Evolutionary conservation across 2,113 vertebrate genomes (phyloP).

Genomic region (Paramisgurnus dabryanus): DNA sequence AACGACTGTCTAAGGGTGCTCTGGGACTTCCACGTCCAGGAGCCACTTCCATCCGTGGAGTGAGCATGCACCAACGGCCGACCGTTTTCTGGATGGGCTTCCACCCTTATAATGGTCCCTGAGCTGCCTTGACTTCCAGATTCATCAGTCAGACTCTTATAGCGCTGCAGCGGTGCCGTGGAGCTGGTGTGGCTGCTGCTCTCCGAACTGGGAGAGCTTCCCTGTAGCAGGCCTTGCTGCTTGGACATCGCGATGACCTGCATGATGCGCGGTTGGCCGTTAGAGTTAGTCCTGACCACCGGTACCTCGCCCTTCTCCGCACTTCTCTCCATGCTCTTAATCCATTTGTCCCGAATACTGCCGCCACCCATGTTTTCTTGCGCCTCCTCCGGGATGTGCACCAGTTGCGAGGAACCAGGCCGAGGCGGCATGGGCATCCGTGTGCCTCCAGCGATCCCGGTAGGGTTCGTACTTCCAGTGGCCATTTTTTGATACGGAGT

Average conservation of each 20-base stretch:
- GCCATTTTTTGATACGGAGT: constrained; percentile 87
- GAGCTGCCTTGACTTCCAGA: constrained; percentile 61
- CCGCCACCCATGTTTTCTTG: constrained; percentile 82
- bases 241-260: constrained; percentile 98
- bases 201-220: constrained; percentile 85
- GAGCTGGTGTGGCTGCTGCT: constrained; percentile 84
- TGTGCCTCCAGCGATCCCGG: constrained; percentile 85
- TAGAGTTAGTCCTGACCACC: constrained; percentile 80
- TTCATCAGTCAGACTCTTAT: constrained; percentile 84
- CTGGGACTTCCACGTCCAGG: constrained; percentile 96
- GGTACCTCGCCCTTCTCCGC: constrained; percentile 41
- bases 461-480: constrained; percentile 82
- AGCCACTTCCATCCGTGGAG: constrained; percentile 86
- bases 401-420: constrained; percentile 92
- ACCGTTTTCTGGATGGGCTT: constrained; percentile 92
- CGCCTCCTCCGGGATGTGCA: constrained; percentile 96
- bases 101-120: constrained; percentile 86
- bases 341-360: constrained; percentile 86
- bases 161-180: constrained; percentile 66
- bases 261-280: constrained; percentile 89
- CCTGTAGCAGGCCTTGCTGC: constrained; percentile 92
- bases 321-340: constrained; percentile 89
- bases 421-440: constrained; percentile 90
- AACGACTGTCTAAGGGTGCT: constrained; percentile 86
- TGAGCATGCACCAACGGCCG: constrained; percentile 88